Conservation (phyloP, 2,888 invertebrate genomes). For the Drosophila rellima region DNA sequence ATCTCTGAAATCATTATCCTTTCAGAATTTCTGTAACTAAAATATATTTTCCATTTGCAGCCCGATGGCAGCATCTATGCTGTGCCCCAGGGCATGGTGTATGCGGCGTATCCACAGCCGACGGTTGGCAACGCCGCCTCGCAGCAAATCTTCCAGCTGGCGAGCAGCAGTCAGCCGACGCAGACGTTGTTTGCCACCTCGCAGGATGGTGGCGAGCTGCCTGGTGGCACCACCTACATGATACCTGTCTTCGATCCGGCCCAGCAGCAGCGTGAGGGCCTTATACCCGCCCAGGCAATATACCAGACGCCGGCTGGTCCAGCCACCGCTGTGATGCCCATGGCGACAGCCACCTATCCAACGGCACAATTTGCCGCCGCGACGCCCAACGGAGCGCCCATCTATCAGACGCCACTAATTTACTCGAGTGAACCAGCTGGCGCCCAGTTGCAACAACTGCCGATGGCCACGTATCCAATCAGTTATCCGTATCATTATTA, state of each 20-base stretch:
- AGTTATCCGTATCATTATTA: constrained; percentile 86
- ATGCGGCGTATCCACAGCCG: constrained; percentile 84
- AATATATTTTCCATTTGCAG: constrained; percentile 50
- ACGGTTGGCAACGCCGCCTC: constrained; percentile 69
- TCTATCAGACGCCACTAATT: constrained; percentile 85
- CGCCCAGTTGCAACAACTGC: constrained; percentile 84
- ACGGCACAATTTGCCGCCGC: constrained; percentile 82
- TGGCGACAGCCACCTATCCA: constrained; percentile 84
- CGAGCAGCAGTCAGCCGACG: constrained; percentile 64
- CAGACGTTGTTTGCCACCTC: constrained; percentile 61
- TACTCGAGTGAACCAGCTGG: constrained; percentile 85
- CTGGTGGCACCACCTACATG: constrained; percentile 84
- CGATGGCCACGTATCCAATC: constrained; percentile 85
- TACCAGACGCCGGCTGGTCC: constrained; percentile 82
- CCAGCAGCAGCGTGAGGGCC: constrained; percentile 82
- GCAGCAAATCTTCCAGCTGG: constrained; percentile 71
- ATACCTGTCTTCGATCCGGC: constrained; percentile 85
- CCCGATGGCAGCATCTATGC: constrained; percentile 86
- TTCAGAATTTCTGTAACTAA: neutral
- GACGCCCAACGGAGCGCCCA: constrained; percentile 79
- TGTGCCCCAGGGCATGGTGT: constrained; percentile 86
- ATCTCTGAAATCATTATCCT: neutral
- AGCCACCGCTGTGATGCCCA: constrained; percentile 82
- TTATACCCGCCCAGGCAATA: constrained; percentile 84
- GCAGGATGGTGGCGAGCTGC: constrained; percentile 83